Conservation (phyloP, 2,888 invertebrate species). For the Tiliacea aurago region DNA sequence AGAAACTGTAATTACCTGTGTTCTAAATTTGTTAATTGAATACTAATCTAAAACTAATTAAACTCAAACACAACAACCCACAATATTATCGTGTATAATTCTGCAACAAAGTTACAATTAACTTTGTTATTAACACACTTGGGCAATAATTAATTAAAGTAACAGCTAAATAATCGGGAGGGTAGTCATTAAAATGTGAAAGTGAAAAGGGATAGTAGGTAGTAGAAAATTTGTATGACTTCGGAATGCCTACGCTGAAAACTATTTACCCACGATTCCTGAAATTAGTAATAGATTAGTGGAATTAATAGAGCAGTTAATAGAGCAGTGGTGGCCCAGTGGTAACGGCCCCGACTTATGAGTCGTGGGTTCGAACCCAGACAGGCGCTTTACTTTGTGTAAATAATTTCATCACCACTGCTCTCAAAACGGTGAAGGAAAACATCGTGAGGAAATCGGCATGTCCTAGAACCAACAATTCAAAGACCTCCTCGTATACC, state of each 20-base stretch:
- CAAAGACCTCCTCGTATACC: too few relatives aligned
- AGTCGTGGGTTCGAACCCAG: too few relatives aligned
- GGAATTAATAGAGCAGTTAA: too few relatives aligned
- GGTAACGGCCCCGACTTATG: too few relatives aligned
- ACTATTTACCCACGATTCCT: not conserved
- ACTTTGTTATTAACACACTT: slow-evolving; percentile 10
- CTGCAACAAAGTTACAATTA: slow-evolving; percentile 29
- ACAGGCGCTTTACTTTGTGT: too few relatives aligned
- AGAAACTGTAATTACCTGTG: too few relatives aligned
- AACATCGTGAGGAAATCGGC: too few relatives aligned
- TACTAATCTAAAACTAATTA: slow-evolving; percentile 6
- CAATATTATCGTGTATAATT: slow-evolving; percentile 17
- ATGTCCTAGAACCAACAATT: too few relatives aligned
- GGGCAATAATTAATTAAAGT: slow-evolving; percentile 34
- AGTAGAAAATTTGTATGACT: slow-evolving; percentile 3
- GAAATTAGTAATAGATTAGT: slow-evolving; percentile 3
- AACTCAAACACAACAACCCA: slow-evolving; percentile 8
- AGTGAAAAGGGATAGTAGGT: slow-evolving; percentile 12
- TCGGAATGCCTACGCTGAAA: not conserved
- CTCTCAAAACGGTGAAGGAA: too few relatives aligned
- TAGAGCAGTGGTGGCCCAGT: too few relatives aligned
- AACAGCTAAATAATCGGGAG: slow-evolving; percentile 39
- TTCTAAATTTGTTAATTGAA: not conserved
- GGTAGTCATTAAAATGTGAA: slow-evolving; percentile 29
- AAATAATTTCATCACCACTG: too few relatives aligned